Base-by-base conservation (phyloP, 2,797 vertebrate genomes). In the Spheniscus humboldti region DNA sequence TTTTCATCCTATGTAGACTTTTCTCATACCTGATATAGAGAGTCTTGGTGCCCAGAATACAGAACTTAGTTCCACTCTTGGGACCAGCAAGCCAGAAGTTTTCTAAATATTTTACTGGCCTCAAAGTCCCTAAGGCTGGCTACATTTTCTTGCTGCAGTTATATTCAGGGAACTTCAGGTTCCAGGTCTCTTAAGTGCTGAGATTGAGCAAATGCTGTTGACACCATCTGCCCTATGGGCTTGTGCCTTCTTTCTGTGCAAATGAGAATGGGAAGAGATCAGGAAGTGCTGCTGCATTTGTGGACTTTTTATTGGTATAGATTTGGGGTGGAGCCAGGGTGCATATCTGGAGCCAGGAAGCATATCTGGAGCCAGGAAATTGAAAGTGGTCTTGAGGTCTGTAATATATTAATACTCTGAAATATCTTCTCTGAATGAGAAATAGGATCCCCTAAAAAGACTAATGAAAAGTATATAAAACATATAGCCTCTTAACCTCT, bases 401-500 rank as follows among this genome's bases (percentile, higher is more conserved):
- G 15, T 85, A 88, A 87, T 67, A 67, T 63, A 83, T 88, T 91
- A 6, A 3, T 48, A 77, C 31, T 28, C 72, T 73, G 71, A 90
- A 84, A 91, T 74, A 60, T 43, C 47, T 81, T 86, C 66, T 78
- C 55, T 86, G 69, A 92, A 90, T 55, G 30, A 73, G 45, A 93
- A 92, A 72, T 25, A 76, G 13, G 35, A 72, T 81, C 22, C 62
- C 11, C n/a, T 81, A 78, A 90, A 57, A 90, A 72, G 43, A 50
- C 53, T 90, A 84, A 86, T 57, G 59, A 93, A 92, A 95, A 84
- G 37, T 87, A 52, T 43, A 85, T 71, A 89, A 87, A 91, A 87
- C 28, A 63, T 67, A 39, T 2, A 85, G 62, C 24, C 11, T 64
- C 43, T 87, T 90, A 86, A 85, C 56, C 18, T 89, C 48, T 87